phyloP scores from a whole-genome alignment of 2,113 vertebrate genomes.

The Spilogale gracilis region DNA sequence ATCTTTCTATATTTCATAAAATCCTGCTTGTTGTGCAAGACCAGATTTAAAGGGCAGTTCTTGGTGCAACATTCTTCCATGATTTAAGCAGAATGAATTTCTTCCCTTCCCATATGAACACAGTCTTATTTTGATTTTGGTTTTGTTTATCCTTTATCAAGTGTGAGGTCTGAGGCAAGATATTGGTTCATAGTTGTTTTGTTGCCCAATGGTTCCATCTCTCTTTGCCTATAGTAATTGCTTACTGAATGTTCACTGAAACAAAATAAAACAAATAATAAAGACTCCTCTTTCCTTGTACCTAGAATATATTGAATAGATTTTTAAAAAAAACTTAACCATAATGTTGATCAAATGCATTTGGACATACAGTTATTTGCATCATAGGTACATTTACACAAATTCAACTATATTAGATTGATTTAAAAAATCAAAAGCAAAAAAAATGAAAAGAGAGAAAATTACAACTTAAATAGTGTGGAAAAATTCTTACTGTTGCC shows the following conservation, averaged over 20 bases:
- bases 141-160: not conserved
- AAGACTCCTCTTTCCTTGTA: not conserved
- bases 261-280: not conserved
- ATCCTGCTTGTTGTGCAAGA: not conserved
- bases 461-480: not conserved
- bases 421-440: not conserved
- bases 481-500: not conserved
- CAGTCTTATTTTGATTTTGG: not conserved
- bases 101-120: not conserved
- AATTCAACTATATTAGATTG: not conserved
- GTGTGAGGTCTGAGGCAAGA: not conserved
- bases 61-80: not conserved
- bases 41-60: not conserved
- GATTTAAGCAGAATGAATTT: not conserved
- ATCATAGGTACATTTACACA: not conserved
- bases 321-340: not conserved
- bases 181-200: not conserved
- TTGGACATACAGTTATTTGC: not conserved
- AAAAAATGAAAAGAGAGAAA: not conserved
- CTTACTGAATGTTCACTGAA: not conserved
- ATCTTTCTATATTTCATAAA: not conserved
- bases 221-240: not conserved
- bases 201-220: not conserved
- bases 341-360: not conserved
- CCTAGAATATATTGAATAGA: not conserved